Conservation (phyloP, 1,140 invertebrate genomes). For the Aphis gossypii region DNA sequence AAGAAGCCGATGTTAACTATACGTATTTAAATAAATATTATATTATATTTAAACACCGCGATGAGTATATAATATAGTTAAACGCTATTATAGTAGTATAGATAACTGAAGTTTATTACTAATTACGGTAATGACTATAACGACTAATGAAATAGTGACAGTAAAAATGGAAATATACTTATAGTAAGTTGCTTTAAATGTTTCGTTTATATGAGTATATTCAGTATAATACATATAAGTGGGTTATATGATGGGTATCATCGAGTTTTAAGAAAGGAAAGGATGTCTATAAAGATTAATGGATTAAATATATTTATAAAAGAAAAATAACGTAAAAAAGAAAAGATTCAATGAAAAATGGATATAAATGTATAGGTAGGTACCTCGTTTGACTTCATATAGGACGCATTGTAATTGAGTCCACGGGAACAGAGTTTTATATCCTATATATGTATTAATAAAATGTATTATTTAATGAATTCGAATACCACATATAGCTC, state of each 20-base stretch:
- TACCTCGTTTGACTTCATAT: slow-evolving; percentile 24
- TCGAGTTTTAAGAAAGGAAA: neutral
- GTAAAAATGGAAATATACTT: neutral
- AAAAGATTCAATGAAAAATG: slow-evolving; percentile 10
- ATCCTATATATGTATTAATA: slow-evolving; percentile 30
- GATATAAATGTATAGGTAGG: neutral
- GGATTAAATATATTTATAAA: slow-evolving; percentile 16
- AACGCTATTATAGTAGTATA: neutral
- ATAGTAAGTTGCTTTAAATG: neutral
- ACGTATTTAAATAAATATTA: slow-evolving; percentile 8
- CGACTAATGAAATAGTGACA: neutral
- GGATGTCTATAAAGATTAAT: slow-evolving; percentile 4
- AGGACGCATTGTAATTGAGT: slow-evolving; percentile 9
- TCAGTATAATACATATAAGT: neutral
- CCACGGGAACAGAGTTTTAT: neutral
- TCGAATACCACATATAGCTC: slow-evolving; percentile 39
- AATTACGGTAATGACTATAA: neutral
- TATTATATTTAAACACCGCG: neutral
- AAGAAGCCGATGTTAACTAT: neutral
- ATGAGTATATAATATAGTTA: neutral
- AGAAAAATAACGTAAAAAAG: neutral
- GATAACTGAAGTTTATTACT: neutral
- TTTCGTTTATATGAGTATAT: neutral
- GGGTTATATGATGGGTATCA: neutral
- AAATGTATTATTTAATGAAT: slow-evolving; percentile 39